Evolutionary conservation across 2,113 vertebrate species (phyloP).

Genomic region (Abramis brama): DNA sequence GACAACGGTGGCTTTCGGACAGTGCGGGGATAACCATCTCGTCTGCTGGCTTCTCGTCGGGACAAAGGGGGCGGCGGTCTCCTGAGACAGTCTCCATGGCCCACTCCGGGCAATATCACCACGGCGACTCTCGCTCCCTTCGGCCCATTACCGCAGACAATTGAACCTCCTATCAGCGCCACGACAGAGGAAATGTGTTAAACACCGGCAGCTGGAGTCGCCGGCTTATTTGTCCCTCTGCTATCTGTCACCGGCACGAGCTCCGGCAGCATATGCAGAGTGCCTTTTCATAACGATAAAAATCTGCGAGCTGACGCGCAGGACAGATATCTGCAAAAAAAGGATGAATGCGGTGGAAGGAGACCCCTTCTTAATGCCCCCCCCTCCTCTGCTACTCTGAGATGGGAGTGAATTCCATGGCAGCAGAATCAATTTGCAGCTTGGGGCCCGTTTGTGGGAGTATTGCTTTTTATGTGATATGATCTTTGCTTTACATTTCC

Average conservation of each 20-base stretch:
- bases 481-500: conserved; percentile 63
- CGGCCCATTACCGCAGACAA: conserved; percentile 56
- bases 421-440: conserved; percentile 64
- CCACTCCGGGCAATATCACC: conserved; percentile 51
- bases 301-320: conserved; percentile 52
- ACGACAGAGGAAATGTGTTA: conserved; percentile 56
- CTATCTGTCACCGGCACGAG: conserved; percentile 42
- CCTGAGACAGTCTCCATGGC: conserved; percentile 23
- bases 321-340: conserved; percentile 51
- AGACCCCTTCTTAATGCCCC: conserved; percentile 28
- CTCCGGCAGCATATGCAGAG: conserved; percentile 59
- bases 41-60: conserved; percentile 45
- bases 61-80: conserved; percentile 30
- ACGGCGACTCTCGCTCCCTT: conserved; percentile 40
- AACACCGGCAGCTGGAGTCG: conserved; percentile 47
- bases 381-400: conserved; percentile 38
- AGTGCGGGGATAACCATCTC: conserved; percentile 61
- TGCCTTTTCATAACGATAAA: conserved; percentile 59
- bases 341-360: conserved; percentile 39
- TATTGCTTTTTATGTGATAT: conserved; percentile 63
- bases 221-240: conserved; percentile 54
- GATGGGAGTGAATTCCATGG: conserved; percentile 56
- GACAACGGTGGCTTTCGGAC: conserved; percentile 59
- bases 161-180: conserved; percentile 58
- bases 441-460: conserved; percentile 51